Conservation (phyloP, 2,113 vertebrate genomes). For the Neolamprologus falcicula region DNA sequence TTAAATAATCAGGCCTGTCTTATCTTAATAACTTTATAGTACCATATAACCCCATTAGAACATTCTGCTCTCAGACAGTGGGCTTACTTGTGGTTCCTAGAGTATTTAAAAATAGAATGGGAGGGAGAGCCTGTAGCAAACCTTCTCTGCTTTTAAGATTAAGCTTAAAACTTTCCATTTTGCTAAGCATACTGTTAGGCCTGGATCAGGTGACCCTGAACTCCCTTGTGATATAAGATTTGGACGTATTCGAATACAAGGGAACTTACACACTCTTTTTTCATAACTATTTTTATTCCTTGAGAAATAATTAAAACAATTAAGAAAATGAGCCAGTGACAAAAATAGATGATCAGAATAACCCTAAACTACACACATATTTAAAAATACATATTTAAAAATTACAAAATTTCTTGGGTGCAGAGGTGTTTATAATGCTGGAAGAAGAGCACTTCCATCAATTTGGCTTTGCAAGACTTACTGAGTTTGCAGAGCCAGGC, state of each 20-base stretch:
- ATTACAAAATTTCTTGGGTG: background rate
- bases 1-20: background rate
- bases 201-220: background rate
- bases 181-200: background rate
- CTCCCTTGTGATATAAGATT: background rate
- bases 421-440: fast-evolving
- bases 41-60: background rate
- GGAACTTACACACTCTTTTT: background rate
- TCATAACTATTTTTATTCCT: fast-evolving
- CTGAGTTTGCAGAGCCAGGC: slow-evolving; percentile 73
- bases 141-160: background rate
- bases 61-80: background rate
- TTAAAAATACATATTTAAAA: background rate
- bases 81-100: background rate
- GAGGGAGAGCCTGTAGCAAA: background rate
- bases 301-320: background rate
- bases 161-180: background rate
- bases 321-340: background rate
- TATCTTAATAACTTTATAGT: background rate
- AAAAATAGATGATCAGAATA: background rate
- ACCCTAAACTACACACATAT: background rate
- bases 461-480: slow-evolving; percentile 30
- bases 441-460: background rate
- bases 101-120: background rate
- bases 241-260: fast-evolving